A percentile compares a stretch with the other conserved stretches of the same genome.
Evolutionary conservation across 2,113 vertebrate genomes (phyloP).

Genomic region (Parus major): DNA sequence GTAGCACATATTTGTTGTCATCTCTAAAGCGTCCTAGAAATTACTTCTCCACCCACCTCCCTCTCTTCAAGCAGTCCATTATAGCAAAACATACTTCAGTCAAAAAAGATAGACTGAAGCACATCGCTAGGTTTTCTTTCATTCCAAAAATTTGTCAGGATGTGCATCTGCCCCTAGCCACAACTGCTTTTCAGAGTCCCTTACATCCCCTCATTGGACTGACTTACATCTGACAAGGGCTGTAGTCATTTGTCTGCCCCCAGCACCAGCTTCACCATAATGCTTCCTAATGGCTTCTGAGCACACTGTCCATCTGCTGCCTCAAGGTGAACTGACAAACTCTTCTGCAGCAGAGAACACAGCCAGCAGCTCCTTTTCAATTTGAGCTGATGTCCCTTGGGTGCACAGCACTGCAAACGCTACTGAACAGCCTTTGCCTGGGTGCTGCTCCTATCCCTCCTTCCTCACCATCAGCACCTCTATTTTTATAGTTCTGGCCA

Average conservation of each 20-base stretch:
- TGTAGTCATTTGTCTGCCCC: not conserved
- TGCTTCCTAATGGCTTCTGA: not conserved
- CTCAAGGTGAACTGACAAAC: not conserved
- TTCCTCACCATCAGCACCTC: not conserved
- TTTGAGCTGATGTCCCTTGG: not conserved
- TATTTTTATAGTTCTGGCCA: not conserved
- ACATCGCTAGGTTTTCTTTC: rapidly evolving
- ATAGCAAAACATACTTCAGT: not conserved
- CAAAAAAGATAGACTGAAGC: not conserved
- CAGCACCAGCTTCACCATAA: not conserved
- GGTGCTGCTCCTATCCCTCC: not conserved
- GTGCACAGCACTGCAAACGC: not conserved
- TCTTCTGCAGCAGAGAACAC: not conserved
- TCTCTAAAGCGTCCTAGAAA: not conserved
- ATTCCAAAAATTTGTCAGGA: not conserved
- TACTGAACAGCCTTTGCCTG: not conserved
- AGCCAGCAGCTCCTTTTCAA: not conserved
- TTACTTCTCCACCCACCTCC: not conserved
- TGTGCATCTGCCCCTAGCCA: no score
- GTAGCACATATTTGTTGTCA: not conserved
- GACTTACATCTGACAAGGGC: no score
- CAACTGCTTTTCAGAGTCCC: not conserved
- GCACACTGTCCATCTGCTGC: not conserved
- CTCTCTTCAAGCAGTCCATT: not conserved
- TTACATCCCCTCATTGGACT: not conserved